Conservation (phyloP, 2,113 vertebrate genomes). For the Aphyosemion australe region DNA sequence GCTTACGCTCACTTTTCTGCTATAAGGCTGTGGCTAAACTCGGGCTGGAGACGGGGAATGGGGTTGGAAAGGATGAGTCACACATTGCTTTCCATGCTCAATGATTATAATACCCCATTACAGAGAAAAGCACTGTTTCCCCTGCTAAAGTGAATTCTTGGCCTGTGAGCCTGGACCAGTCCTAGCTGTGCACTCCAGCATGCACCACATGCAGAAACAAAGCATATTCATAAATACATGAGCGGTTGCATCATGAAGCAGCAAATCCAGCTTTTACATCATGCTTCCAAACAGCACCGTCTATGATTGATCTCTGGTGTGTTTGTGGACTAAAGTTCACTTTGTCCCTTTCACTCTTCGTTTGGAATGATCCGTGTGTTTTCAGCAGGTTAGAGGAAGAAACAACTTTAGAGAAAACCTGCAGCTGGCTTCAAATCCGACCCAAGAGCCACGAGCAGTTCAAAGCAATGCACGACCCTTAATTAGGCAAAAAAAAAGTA, state of each 20-base stretch:
- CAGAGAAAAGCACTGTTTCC: slow-evolving; percentile 72
- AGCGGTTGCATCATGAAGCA: slow-evolving; percentile 26
- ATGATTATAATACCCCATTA: slow-evolving; percentile 76
- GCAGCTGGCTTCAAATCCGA: slow-evolving; percentile 34
- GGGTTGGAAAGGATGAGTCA: slow-evolving; percentile 79
- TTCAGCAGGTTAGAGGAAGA: slow-evolving; percentile 17
- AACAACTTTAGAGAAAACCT: slow-evolving; percentile 22
- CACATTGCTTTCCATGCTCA: slow-evolving; percentile 74
- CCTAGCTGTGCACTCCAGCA: slow-evolving; percentile 30
- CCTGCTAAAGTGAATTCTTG: slow-evolving; percentile 51
- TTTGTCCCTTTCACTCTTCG: background rate
- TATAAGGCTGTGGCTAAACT: slow-evolving; percentile 62
- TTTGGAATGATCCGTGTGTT: slow-evolving; percentile 7
- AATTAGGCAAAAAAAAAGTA: slow-evolving; percentile 48
- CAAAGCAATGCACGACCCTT: slow-evolving; percentile 45
- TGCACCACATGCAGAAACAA: slow-evolving; percentile 35
- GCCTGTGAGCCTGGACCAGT: slow-evolving; percentile 45
- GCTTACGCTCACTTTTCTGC: slow-evolving; percentile 63
- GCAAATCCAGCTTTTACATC: slow-evolving; percentile 36
- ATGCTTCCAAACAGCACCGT: slow-evolving; percentile 10
- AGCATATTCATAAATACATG: slow-evolving; percentile 24
- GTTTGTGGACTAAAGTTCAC: background rate
- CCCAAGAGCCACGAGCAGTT: slow-evolving; percentile 17
- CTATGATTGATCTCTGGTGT: slow-evolving; percentile 21
- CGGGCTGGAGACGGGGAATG: slow-evolving; percentile 49